Percentiles rank a stretch among this genome's conserved stretches.
Evolutionary conservation across 1,140 invertebrate genomes (phyloP).

Genomic region (Drosophila trapezifrons): DNA sequence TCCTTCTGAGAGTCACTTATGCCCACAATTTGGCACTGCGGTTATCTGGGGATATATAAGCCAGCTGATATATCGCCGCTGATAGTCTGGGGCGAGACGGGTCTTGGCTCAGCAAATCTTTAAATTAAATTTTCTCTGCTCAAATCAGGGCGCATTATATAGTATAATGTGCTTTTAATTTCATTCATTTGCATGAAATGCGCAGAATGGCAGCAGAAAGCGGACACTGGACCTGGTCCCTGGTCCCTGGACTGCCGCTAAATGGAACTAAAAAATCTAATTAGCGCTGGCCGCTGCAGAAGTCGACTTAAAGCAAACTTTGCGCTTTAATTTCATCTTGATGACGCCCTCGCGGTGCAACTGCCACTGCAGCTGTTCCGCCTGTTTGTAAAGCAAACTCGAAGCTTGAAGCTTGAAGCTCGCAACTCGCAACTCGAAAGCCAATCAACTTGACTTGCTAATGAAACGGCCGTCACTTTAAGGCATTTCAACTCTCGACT

Average conservation of each 20-base stretch:
- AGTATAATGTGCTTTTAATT: conserved; percentile 83
- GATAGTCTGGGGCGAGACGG: conserved; percentile 1
- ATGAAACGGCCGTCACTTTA: conserved; percentile 72
- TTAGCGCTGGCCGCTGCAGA: conserved; percentile 60
- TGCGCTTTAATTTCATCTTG: conserved; percentile 78
- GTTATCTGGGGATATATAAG: conserved; percentile 49
- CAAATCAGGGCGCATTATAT: conserved; percentile 79
- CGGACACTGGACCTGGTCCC: conserved; percentile 10
- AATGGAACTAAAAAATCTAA: conserved; percentile 79
- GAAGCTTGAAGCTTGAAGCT: not conserved
- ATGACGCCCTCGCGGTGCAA: conserved; percentile 45
- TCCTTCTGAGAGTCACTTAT: conserved; percentile 75
- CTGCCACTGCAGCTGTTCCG: conserved; percentile 4
- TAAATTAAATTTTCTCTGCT: conserved; percentile 71
- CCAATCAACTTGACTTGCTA: conserved; percentile 76
- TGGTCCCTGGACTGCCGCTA: conserved; percentile 16
- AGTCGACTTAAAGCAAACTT: conserved; percentile 77
- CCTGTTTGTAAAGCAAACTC: conserved; percentile 44
- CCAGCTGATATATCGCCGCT: conserved; percentile 53
- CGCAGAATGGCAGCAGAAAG: conserved; percentile 7
- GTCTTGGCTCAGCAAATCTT: conserved; percentile 63
- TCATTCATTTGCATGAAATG: conserved; percentile 77
- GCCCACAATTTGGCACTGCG: conserved; percentile 79
- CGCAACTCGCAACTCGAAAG: conserved; percentile 45
- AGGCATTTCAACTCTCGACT: conserved; percentile 48